Base-by-base conservation (phyloP, 2,888 invertebrate genomes). In the Dioctria rufipes region DNA sequence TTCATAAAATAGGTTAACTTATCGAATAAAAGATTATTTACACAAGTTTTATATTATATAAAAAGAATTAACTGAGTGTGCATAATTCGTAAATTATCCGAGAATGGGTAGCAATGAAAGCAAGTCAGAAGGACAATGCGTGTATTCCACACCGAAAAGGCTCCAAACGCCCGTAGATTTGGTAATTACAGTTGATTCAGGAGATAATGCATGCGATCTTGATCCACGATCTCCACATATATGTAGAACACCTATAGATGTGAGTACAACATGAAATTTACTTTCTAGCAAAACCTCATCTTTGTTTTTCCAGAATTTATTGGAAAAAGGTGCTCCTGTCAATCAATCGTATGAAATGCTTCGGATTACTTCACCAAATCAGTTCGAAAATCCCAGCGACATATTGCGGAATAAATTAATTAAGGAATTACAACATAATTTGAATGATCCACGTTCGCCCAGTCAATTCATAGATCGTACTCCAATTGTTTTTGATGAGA, bases 401-500 rank as follows among this genome's bases (percentile, higher is more conserved):
- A 8, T 78, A 3, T 13, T 80, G 4, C 61, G 58, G 6, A 49
- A 51, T 6, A 81, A 81, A 65, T 13, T 82, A 5, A 3, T 81
- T 2, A 65, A 73, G 8, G 58, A 67, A 5, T 42, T 82, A 0
- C 40, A 60, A 25, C 43, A 42, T 11, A 80, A 82, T 60, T 39
- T 82, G n/a, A 11, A 78, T 8, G 83, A 83, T 80, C 83, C 83
- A 5, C 81, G 83, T 3, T 83, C 83, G 8, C 83, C 83, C 6
- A 83, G 80, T 39, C 46, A 60, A 2, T 80, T 80, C 40, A 81
- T 83, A 3, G 63, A 80, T 67, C 80, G 83, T 3, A 83, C 83
- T 0, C 83, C 83, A 5, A 80, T 83, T 37, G 69, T 78, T 13
- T 82, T 82, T 25, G 75, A 80, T 42, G 80, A 81, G 25, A 46